Base-by-base conservation (phyloP, 2,797 vertebrate genomes). In the Vespertilio murinus region DNA sequence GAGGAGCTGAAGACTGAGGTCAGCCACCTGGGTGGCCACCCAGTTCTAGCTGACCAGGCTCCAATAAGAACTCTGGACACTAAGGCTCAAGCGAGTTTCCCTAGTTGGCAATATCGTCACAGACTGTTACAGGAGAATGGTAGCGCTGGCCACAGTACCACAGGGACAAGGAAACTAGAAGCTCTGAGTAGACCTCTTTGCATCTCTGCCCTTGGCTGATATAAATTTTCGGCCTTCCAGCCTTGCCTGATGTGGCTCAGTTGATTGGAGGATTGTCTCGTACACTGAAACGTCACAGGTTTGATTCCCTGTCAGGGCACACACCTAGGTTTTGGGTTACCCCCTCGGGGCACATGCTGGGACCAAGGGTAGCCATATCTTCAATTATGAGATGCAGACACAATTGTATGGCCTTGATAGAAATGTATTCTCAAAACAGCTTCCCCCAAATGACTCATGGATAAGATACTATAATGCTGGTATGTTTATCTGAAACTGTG, bases 51-150 rank as follows among this genome's bases (percentile, higher is more conserved):
- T 33, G 38, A 30, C 10, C 16, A 10, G 56, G 42, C 52, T 54
- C 61, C 73, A 35, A 10, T 3, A 40, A n/a, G 38, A 88, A 10
- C 30, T 47, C 73, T 12, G 33, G 14, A 47, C 22, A 6, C 25
- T 0, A 2, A 69, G 40, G 54, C 35, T 45, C 84, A 20, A 45
- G 61, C 28, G 23, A 16, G 42, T 8, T 4, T 73, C 20, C 49
- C 84, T 38, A 75, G 30, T 13, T 74, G 80, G 23, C 18, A 54
- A 1, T 47, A 12, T 40, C 6, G 30, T 25, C 80, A 64, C 18
- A 13, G 30, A 1, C 6, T 0, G 30, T 16, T 35, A 3, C 35
- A 0, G 0, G 7, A n/a, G 28, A 49, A 45, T 22, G 25, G 13
- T 3, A 79, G 54, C 0, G 0, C 16, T 35, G 23, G 12, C 61